Base-by-base conservation (phyloP, 1,140 invertebrate genomes). In the Glossosoma conforme region DNA sequence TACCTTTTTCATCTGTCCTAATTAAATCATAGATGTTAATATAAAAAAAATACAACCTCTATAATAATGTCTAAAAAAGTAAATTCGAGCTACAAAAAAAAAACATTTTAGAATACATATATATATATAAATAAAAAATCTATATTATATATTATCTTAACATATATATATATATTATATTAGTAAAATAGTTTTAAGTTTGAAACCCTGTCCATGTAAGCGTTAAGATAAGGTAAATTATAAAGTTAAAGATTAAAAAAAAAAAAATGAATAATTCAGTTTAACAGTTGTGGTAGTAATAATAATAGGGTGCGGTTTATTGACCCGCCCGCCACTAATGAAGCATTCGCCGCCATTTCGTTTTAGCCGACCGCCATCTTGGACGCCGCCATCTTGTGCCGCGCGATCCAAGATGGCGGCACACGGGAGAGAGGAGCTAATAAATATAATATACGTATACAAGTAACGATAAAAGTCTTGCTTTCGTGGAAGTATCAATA, bases 131-230 rank as follows among this genome's bases (percentile, higher is more conserved):
- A n/a, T n/a, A n/a, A n/a, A n/a, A n/a, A n/a, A n/a, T n/a, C n/a
- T n/a, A n/a, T n/a, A n/a, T n/a, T n/a, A n/a, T n/a, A n/a, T n/a
- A n/a, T n/a, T n/a, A n/a, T n/a, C n/a, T n/a, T n/a, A n/a, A n/a
- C 42, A 44, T 51, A 51, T 20, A 41, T 51, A 37, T 51, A 44
- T 51, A 44, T 44, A 50, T 50, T 28, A 28, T 38, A 14, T 13
- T 51, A 51, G 48, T 36, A 44, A 44, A 36, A 38, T 57, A 57
- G 55, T 52, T 49, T 52, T 56, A 55, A 57, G 45, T 52, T 57
- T 57, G 43, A 57, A 57, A 57, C 48, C 55, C 55, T 57, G 55
- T 57, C 55, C 55, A 57, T 57, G 45, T 57, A 52, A 56, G n/a
- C n/a, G 49, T 52, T 56, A 56, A 57, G 55, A 30, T 56, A 52